Conservation (phyloP, 2,888 invertebrate species). For the Eupithecia subfuscata region DNA sequence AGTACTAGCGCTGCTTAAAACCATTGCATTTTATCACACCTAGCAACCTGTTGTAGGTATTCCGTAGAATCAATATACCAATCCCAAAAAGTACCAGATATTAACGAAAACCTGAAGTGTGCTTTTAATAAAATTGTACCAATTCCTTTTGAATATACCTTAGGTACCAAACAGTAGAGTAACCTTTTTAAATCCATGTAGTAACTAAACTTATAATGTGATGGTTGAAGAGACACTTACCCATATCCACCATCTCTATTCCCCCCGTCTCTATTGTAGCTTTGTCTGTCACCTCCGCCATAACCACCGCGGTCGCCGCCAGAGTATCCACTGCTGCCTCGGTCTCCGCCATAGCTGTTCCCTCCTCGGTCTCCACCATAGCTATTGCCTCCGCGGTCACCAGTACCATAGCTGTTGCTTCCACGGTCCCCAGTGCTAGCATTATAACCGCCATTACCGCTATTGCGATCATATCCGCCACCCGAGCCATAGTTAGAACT, state of each 20-base stretch:
- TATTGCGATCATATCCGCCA: constrained; percentile 50
- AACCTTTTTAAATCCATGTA: not conserved
- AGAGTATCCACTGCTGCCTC: constrained; percentile 71
- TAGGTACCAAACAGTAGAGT: not conserved
- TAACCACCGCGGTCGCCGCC: constrained; percentile 77
- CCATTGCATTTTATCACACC: not conserved
- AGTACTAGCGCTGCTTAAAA: not conserved
- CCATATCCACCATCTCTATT: constrained; percentile 84
- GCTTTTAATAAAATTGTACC: not conserved
- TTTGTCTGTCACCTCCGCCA: constrained; percentile 76
- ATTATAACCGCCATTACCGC: constrained; percentile 57
- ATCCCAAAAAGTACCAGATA: not conserved
- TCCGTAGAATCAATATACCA: not conserved
- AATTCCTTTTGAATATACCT: not conserved
- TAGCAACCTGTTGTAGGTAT: not conserved
- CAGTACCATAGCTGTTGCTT: constrained; percentile 52
- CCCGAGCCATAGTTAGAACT: constrained; percentile 64
- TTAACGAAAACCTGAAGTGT: not conserved
- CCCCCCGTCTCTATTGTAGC: constrained; percentile 84
- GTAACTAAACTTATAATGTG: not conserved
- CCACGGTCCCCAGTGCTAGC: constrained; percentile 53
- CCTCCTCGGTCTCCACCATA: constrained; percentile 72
- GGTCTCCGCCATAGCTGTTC: constrained; percentile 70
- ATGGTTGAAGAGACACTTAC: constrained; percentile 70
- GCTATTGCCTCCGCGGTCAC: constrained; percentile 56